Percentiles rank a stretch among this genome's conserved stretches.
These are phyloP conservation scores for Ephialtes manifestator DNA, from an alignment of 2,888 invertebrate species.

Conservation along the genomic window DNA sequence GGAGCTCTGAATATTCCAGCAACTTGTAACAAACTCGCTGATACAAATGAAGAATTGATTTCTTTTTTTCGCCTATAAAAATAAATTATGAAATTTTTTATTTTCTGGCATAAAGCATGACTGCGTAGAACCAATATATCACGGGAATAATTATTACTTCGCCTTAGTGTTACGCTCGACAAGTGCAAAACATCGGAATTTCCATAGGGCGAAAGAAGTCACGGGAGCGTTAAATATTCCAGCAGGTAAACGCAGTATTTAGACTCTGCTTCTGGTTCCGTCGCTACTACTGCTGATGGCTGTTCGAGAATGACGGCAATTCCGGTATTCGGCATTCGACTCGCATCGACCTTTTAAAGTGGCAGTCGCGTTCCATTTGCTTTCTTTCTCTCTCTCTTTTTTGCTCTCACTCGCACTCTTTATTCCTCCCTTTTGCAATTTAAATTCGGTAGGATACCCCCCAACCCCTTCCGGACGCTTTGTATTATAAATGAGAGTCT, in stretches of 20 bases:
- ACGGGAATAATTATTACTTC: constrained; percentile 22
- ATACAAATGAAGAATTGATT: no score
- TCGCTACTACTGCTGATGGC: constrained; percentile 6
- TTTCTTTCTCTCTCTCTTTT: constrained; percentile 41
- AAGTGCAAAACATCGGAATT: constrained; percentile 50
- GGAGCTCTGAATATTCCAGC: no score
- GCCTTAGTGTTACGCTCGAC: not conserved
- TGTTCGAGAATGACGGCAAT: constrained; percentile 66
- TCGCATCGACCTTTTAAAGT: constrained; percentile 70
- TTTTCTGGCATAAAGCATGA: not conserved
- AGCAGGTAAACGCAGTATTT: constrained; percentile 61
- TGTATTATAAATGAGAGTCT: constrained; percentile 75
- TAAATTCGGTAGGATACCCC: constrained; percentile 70
- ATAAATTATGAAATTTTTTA: no score
- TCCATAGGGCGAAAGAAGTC: constrained; percentile 36
- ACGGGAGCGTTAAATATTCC: constrained; percentile 57
- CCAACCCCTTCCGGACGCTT: constrained; percentile 60
- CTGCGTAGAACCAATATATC: not conserved
- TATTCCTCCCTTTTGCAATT: constrained; percentile 72
- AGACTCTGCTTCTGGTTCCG: constrained; percentile 38
- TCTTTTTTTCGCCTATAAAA: no score
- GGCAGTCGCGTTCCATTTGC: constrained; percentile 60
- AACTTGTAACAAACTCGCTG: no score
- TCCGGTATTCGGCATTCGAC: constrained; percentile 66
- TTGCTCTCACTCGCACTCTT: constrained; percentile 56